phyloP scores from a whole-genome alignment of 2,888 invertebrate species.

The Copidosoma aretas region DNA sequence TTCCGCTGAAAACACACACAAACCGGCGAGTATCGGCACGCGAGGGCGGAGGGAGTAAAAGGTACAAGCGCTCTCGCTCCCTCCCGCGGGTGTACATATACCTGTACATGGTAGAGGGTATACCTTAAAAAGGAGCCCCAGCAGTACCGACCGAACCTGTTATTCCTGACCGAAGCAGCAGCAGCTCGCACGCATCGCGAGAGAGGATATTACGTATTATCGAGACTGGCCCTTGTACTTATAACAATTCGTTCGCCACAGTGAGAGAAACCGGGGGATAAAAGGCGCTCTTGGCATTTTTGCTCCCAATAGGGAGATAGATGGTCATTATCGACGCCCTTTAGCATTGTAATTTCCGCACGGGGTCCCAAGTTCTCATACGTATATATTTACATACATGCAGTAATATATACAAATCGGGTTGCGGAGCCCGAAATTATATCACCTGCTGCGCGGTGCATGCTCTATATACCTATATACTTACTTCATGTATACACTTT shows the following conservation, averaged over 20 bases:
- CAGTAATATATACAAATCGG: too few species aligned
- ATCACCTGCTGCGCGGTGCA: constrained; percentile 13
- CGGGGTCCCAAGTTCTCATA: neutral
- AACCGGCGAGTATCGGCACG: constrained; percentile 25
- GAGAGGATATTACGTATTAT: too few species aligned
- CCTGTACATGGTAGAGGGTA: too few species aligned
- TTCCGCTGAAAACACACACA: neutral
- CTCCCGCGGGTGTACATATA: neutral
- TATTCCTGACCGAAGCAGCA: constrained; percentile 34
- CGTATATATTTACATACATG: too few species aligned
- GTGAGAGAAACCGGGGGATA: constrained; percentile 1
- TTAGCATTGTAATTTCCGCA: constrained; percentile 30
- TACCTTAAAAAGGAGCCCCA: constrained; percentile 29
- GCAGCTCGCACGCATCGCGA: constrained; percentile 30
- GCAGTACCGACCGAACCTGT: constrained; percentile 32
- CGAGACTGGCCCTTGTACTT: constrained; percentile 8
- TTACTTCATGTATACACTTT: too few species aligned
- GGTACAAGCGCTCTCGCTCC: neutral
- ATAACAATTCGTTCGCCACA: constrained; percentile 15
- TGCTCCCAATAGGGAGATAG: neutral
- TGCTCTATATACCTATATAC: neutral
- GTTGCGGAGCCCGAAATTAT: neutral
- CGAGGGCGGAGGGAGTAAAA: constrained; percentile 31
- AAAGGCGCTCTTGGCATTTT: constrained; percentile 22
- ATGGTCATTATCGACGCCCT: constrained; percentile 26